phyloP scores from a whole-genome alignment of 2,888 invertebrate genomes.

The Amphipoea lucens region DNA sequence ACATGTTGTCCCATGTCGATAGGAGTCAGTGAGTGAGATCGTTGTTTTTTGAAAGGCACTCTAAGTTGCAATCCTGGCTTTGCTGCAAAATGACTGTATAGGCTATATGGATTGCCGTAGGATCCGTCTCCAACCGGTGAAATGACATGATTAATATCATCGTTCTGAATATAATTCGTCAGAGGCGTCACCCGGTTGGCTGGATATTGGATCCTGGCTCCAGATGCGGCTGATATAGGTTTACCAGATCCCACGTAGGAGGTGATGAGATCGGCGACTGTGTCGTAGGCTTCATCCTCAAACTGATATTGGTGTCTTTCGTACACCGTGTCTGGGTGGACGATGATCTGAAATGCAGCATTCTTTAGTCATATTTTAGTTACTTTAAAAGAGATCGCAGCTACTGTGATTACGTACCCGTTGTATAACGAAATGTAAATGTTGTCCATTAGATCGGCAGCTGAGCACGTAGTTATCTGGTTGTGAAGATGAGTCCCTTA shows the following conservation, averaged over 20 bases:
- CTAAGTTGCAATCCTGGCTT: slow-evolving; percentile 84
- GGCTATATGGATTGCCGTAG: slow-evolving; percentile 87
- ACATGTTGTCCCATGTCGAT: slow-evolving; percentile 87
- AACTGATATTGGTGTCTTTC: slow-evolving; percentile 97
- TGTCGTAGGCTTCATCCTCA: slow-evolving; percentile 98
- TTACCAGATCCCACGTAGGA: slow-evolving; percentile 97
- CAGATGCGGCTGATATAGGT: slow-evolving; percentile 96
- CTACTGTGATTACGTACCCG: slow-evolving; percentile 89
- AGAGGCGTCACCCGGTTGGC: slow-evolving; percentile 95
- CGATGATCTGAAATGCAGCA: slow-evolving; percentile 91
- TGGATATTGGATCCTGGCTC: slow-evolving; percentile 96
- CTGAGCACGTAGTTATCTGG: slow-evolving; percentile 98
- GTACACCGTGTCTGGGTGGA: slow-evolving; percentile 97
- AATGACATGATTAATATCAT: slow-evolving; percentile 79
- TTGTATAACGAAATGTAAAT: slow-evolving; percentile 98
- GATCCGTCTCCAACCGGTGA: slow-evolving; percentile 81
- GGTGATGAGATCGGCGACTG: slow-evolving; percentile 97
- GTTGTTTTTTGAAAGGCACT: slow-evolving; percentile 89
- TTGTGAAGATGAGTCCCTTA: slow-evolving; percentile 97
- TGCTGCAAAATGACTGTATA: slow-evolving; percentile 86
- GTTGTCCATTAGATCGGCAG: slow-evolving; percentile 94
- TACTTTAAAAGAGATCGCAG: not conserved
- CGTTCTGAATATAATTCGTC: slow-evolving; percentile 91
- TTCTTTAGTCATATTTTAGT: not conserved
- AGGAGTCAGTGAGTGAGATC: slow-evolving; percentile 95